A percentile compares a stretch with the other conserved stretches of the same genome.
Evolutionary conservation across 2,888 invertebrate genomes (phyloP).

Genomic region (Aporophyla lueneburgensis): DNA sequence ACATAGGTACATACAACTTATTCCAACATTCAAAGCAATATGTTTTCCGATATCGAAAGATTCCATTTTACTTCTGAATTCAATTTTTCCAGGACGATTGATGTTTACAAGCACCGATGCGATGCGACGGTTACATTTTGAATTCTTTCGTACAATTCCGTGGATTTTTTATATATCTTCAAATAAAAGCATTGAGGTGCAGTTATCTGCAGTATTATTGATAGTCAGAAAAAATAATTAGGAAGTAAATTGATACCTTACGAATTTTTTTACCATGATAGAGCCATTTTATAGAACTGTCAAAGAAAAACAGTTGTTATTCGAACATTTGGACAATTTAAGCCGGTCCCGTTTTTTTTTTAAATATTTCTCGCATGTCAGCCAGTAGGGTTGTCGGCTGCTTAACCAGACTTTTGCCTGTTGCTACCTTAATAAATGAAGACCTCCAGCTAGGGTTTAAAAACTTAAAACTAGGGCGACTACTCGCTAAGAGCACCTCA

Average conservation of each 20-base stretch:
- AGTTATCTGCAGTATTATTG: not conserved
- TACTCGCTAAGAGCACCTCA: no score
- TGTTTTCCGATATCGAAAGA: slow-evolving; percentile 35
- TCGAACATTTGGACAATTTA: not conserved
- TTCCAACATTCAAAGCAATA: slow-evolving; percentile 44
- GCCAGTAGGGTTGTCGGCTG: no score
- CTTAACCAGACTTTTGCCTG: no score
- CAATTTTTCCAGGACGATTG: slow-evolving; percentile 44
- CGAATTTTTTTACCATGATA: not conserved
- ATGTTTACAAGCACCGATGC: slow-evolving; percentile 23
- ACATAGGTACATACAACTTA: slow-evolving; percentile 6
- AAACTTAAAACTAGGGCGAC: no score
- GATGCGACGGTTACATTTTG: not conserved
- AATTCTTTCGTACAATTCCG: not conserved
- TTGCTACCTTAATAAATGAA: no score
- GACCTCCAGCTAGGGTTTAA: no score
- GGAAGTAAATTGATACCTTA: not conserved
- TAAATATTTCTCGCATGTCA: no score
- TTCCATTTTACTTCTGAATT: slow-evolving; percentile 37
- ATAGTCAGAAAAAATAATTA: no score
- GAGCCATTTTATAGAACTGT: not conserved
- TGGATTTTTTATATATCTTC: not conserved
- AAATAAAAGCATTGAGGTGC: not conserved
- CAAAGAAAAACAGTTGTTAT: not conserved
- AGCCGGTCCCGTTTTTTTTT: no score